Evolutionary conservation across 1,140 invertebrate genomes (phyloP).

Genomic region (Platyscapa corneri): DNA sequence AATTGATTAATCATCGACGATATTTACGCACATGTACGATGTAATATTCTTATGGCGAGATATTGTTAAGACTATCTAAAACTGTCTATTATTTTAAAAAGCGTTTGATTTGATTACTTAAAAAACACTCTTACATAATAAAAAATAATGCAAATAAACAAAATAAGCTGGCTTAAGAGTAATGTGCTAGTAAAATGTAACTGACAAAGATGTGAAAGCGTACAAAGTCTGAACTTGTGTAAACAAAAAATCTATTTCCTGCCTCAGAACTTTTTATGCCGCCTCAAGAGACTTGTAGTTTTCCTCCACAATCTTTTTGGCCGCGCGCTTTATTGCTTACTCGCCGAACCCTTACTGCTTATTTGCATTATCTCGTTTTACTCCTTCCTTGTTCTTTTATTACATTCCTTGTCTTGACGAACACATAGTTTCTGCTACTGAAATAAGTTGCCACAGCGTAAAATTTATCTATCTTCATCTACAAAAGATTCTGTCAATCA

Average conservation of each 20-base stretch:
- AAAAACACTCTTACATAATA: no score
- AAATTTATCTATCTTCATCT: neutral
- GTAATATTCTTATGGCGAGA: no score
- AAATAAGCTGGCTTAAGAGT: neutral
- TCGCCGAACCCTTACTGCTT: conserved; percentile 51
- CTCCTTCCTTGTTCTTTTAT: neutral
- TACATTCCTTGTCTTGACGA: neutral
- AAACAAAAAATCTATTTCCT: conserved; percentile 36
- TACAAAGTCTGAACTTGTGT: neutral
- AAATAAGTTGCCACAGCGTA: neutral
- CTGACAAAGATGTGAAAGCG: neutral
- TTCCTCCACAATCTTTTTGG: conserved; percentile 57
- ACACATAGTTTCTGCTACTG: no score
- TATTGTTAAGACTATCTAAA: no score
- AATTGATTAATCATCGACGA: no score
- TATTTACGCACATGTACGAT: no score
- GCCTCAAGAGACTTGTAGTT: conserved; percentile 2
- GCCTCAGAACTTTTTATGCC: conserved; percentile 23
- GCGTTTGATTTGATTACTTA: no score
- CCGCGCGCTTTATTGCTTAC: conserved; percentile 62
- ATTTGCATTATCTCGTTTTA: conserved; percentile 56
- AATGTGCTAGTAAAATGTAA: neutral
- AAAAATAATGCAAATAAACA: no score
- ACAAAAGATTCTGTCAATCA: neutral
- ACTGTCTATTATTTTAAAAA: no score